A percentile compares a stretch with the other conserved stretches of the same genome.
Evolutionary conservation across 2,888 invertebrate genomes (phyloP).

Genomic region (Ephialtes manifestator): DNA sequence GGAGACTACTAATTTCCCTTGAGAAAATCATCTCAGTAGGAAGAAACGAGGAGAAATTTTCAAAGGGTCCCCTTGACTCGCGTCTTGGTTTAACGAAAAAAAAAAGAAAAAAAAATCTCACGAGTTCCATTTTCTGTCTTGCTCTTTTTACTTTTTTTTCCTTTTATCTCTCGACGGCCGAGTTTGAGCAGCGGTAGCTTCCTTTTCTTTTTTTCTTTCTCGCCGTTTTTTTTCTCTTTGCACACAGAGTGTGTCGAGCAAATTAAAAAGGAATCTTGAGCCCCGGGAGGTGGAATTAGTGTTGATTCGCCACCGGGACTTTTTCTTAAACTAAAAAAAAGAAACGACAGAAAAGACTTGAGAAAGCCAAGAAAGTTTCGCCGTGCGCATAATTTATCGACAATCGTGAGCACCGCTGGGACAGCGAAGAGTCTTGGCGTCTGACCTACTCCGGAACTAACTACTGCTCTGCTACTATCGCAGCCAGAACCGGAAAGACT

Average conservation of each 20-base stretch:
- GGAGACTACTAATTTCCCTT: slow-evolving; percentile 52
- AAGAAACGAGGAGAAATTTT: slow-evolving; percentile 36
- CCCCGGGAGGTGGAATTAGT: slow-evolving; percentile 51
- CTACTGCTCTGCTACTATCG: slow-evolving; percentile 47
- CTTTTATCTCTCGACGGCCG: slow-evolving; percentile 7
- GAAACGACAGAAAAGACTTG: slow-evolving; percentile 1
- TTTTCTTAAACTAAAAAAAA: slow-evolving; percentile 23
- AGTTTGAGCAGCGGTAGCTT: slow-evolving; percentile 16
- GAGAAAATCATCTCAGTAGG: slow-evolving; percentile 43
- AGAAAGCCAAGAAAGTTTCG: slow-evolving; percentile 40
- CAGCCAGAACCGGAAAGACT: slow-evolving; percentile 20
- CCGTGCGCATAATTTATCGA: slow-evolving; percentile 60
- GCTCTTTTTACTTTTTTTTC: slow-evolving; percentile 17
- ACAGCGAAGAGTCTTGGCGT: slow-evolving; percentile 31
- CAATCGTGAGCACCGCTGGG: slow-evolving; percentile 40
- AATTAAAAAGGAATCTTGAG: slow-evolving; percentile 59
- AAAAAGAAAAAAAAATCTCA: slow-evolving; percentile 18
- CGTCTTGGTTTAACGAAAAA: not conserved
- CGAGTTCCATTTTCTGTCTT: slow-evolving; percentile 6
- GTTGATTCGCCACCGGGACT: slow-evolving; percentile 46
- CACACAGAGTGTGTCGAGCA: slow-evolving; percentile 31
- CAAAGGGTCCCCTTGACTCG: slow-evolving; percentile 23
- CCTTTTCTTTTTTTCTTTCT: slow-evolving; percentile 11
- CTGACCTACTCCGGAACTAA: slow-evolving; percentile 63
- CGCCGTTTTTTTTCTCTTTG: slow-evolving; percentile 5